These are phyloP conservation scores for Gephyroberyx darwinii DNA, from an alignment of 2,797 vertebrate genomes.

Conservation along the genomic window DNA sequence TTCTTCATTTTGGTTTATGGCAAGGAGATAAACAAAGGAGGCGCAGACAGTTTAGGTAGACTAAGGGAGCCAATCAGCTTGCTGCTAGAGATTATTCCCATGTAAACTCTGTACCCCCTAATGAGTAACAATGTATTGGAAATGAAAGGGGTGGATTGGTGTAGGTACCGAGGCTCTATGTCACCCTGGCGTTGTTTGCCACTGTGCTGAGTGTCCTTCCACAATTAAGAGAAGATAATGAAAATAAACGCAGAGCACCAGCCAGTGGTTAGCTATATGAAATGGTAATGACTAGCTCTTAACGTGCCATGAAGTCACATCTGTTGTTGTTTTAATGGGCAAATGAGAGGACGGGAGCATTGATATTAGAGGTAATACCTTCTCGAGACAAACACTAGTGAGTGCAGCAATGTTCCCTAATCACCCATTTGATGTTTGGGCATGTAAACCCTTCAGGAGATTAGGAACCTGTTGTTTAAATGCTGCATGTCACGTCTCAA, in stretches of 20 bases:
- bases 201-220: too few relatives aligned
- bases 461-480: constrained; percentile 29
- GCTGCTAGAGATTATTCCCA: neutral
- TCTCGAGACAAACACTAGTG: neutral
- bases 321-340: neutral
- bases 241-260: constrained; percentile 4
- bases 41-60: constrained; percentile 24
- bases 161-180: neutral
- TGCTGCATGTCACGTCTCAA: neutral
- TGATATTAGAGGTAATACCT: constrained; percentile 3
- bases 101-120: constrained; percentile 25
- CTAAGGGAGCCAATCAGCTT: neutral
- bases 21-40: constrained; percentile 45
- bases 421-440: constrained; percentile 12
- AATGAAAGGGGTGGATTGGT: constrained; percentile 19
- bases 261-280: neutral
- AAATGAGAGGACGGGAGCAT: neutral
- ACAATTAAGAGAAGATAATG: neutral
- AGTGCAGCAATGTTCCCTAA: constrained; percentile 1
- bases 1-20: constrained; percentile 56
- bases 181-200: neutral
- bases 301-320: constrained; percentile 4
- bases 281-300: neutral
- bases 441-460: constrained; percentile 5
- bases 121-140: constrained; percentile 19